These are phyloP conservation scores for Dioctria linearis DNA, from an alignment of 2,888 invertebrate genomes.

Conservation along the genomic window DNA sequence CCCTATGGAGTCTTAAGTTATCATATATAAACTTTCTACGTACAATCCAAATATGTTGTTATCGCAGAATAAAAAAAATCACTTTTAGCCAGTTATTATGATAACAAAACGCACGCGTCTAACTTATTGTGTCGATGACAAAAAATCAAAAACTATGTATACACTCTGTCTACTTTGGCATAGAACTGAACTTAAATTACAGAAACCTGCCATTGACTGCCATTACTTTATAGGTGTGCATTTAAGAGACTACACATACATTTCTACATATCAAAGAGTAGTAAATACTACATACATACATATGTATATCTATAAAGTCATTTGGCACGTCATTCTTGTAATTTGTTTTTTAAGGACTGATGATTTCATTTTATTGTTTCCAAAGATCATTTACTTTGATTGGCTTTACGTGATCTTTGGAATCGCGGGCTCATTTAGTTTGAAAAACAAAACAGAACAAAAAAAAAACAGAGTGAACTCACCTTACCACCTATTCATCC, in stretches of 20 bases:
- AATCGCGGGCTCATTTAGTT: not conserved
- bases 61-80: constrained; percentile 15
- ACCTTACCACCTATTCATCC: too few relatives aligned
- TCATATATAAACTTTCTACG: too few relatives aligned
- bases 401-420: constrained; percentile 50
- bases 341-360: constrained; percentile 50
- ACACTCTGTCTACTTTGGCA: too few relatives aligned
- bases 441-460: not conserved
- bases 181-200: not conserved
- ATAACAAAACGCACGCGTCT: not conserved
- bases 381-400: constrained; percentile 29
- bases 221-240: too few relatives aligned
- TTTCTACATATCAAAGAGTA: too few relatives aligned
- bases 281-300: too few relatives aligned
- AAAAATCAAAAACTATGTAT: too few relatives aligned
- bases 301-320: not conserved
- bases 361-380: constrained; percentile 54
- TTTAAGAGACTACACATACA: too few relatives aligned
- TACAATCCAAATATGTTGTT: too few relatives aligned
- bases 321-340: constrained; percentile 34
- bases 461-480: too few relatives aligned
- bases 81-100: constrained; percentile 1
- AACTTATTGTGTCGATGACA: not conserved
- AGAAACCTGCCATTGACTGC: constrained; percentile 3
- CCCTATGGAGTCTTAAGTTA: too few relatives aligned